Conservation (phyloP, 2,797 vertebrate species). For the Borostomias antarcticus region DNA sequence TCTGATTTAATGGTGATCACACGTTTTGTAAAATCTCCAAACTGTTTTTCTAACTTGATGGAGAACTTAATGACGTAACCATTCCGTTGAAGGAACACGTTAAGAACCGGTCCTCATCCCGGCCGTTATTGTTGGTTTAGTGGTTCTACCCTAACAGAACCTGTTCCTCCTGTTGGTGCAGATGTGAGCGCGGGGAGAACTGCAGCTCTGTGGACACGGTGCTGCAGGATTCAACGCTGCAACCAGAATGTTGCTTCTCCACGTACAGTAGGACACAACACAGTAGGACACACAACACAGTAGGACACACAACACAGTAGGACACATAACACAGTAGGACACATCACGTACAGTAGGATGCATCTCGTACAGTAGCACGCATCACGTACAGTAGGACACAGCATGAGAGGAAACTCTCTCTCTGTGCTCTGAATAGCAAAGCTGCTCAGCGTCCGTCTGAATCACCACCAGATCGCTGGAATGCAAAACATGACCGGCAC, state of each 20-base stretch:
- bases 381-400: background rate
- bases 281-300: too few relatives aligned
- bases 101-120: background rate
- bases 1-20: constrained; percentile 25
- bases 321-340: too few relatives aligned
- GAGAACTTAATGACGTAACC: background rate
- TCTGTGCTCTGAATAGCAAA: background rate
- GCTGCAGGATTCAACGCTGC: too few relatives aligned
- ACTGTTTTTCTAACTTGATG: constrained; percentile 25
- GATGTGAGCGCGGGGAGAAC: background rate
- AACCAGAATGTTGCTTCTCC: too few relatives aligned
- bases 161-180: background rate
- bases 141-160: background rate
- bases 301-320: too few relatives aligned
- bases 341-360: too few relatives aligned
- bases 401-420: background rate
- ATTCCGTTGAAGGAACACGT: background rate
- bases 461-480: too few relatives aligned
- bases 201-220: too few relatives aligned
- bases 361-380: too few relatives aligned
- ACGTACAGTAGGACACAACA: too few relatives aligned
- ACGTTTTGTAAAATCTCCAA: constrained; percentile 39
- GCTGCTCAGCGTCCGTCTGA: too few relatives aligned
- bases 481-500: background rate
- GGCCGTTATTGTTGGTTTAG: background rate